Base-by-base conservation (phyloP, 2,113 vertebrate species). In the Bettongia penicillata region DNA sequence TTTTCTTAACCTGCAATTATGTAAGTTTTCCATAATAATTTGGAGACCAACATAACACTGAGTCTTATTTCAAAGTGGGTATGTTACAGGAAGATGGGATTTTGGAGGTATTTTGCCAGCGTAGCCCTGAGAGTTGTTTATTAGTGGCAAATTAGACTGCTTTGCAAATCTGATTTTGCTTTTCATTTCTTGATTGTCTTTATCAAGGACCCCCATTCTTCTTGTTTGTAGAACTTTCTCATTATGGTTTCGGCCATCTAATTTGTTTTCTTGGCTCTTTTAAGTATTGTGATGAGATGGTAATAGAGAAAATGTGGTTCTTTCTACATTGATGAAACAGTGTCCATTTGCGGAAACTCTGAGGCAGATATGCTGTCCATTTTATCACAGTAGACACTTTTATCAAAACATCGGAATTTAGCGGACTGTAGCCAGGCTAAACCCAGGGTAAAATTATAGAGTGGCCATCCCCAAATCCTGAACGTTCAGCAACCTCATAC, bases 311-410 rank as follows among this genome's bases (percentile, higher is more conserved):
- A 84, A 47, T n/a, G 1, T 49, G 8, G 23, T 37, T 93, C 6
- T 31, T 53, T 96, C 95, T 92, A 61, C 0, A 77, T 92, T 14
- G 51, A 51, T 50, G 50, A 68, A 26, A 89, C 48, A 89, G n/a
- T 93, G 49, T 50, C 90, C 24, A 53, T 43, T 95, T 52, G 90
- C 24, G 90, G 28, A 52, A 51, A 95, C 48, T 97, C 53, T 94
- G 5, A 53, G 49, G 37, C 93, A 94, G 51, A 26, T 24, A 92
- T 53, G 94, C 91, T 53, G 0, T 90, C 14, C 1, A 51, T 51
- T 51, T 9, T 2, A 53, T 93, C 68, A 91, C 37, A 37, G 47
- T 53, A 84, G 50, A 84, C 89, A 43, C 22, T 95, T 22, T 22
- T 92, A 84, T 19, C 19, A 93, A n/a, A 84, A 84, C 16, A 22